Conservation (phyloP, 2,113 vertebrate genomes). For the Petrocephalus microphthalmus region DNA sequence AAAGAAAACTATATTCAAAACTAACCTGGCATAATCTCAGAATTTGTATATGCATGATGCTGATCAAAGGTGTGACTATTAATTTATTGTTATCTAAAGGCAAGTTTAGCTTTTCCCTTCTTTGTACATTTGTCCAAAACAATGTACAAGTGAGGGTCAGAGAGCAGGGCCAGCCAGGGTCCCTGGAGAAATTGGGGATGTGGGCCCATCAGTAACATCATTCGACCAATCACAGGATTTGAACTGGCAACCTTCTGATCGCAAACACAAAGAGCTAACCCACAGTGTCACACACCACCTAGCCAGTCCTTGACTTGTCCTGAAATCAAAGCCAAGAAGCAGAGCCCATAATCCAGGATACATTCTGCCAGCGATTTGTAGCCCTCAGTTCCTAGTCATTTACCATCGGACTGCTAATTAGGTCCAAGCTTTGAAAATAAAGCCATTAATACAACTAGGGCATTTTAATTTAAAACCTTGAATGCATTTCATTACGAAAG, state of each 20-base stretch:
- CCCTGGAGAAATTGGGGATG: background rate
- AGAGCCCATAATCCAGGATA: background rate
- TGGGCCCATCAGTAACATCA: background rate
- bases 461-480: background rate
- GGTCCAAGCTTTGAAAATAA: background rate
- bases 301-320: background rate
- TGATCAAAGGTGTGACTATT: background rate
- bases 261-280: background rate
- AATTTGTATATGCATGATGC: background rate
- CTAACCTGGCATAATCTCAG: background rate
- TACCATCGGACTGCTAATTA: background rate
- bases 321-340: background rate
- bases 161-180: background rate
- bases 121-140: background rate
- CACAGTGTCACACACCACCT: background rate
- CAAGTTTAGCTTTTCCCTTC: background rate
- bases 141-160: background rate
- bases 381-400: background rate
- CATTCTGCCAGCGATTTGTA: background rate
- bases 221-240: background rate
- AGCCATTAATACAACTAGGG: background rate
- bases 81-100: background rate
- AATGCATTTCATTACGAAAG: conserved; percentile 7
- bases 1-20: background rate
- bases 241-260: background rate